Base-by-base conservation (phyloP, 2,797 vertebrate genomes). In the Tenualosa ilisha region DNA sequence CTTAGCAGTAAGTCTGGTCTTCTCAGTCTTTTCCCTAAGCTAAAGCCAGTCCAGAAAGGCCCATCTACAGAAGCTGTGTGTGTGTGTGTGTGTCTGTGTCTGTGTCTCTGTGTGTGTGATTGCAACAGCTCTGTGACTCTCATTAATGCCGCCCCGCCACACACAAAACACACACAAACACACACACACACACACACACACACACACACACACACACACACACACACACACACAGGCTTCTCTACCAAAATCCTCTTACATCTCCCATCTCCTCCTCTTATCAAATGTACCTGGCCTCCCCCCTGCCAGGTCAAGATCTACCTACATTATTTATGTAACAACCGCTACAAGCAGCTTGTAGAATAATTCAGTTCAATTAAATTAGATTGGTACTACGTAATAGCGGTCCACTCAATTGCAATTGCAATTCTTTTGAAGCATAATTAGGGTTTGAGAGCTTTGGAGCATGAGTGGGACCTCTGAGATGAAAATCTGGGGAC, bases 91-190 rank as follows among this genome's bases (percentile, higher is more conserved):
- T 87, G 0, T n/a, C 11, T 84, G 85, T 84, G 12, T 85, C 83
- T 54, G 65, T 87, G 0, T n/a, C 11, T 84, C 82, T 84, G 61
- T 86, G 26, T 82, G 63, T 61, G 83, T 83, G 81, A 61, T 3
- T 22, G 59, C 12, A 26, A 26, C 65, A 72, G 65, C 37, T 43
- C 6, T 3, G 31, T 75, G 68, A 75, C 37, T 75, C 37, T 43
- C 15, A 75, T 75, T 75, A 75, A 75, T 37, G 26, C 65, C n/a
- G 20, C 22, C 22, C 22, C 4, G 20, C 1, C 63, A 37, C 31
- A 26, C 24, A 9, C 26, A 9, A 8, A 9, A 31, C 63, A 49
- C 24, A 24, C 3, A 68, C n/a, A 37, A 2, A 26, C 63, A 26
- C 63, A 26, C 68, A 31, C 65, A 31, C 65, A 31, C 65, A 68